Conservation (phyloP, 2,113 vertebrate genomes). For the Tenebrosternarchus preto region DNA sequence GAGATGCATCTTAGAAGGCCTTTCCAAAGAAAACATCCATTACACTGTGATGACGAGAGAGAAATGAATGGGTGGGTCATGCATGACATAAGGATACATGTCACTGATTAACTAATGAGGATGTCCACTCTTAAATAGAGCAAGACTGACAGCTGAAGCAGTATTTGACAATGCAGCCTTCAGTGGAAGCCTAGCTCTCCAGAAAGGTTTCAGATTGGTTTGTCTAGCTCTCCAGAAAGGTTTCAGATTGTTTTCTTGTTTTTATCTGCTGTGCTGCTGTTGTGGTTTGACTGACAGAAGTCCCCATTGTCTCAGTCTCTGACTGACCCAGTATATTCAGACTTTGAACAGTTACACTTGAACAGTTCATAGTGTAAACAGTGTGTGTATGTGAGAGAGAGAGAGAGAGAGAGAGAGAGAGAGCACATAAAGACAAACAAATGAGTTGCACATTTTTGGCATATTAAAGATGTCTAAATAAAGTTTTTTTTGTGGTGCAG, state of each 20-base stretch:
- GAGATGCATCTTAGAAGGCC: background rate
- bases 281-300: background rate
- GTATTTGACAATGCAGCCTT: constrained; percentile 50
- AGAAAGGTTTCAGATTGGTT: background rate
- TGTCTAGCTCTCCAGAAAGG: background rate
- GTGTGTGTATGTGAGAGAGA: too few species aligned
- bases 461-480: too few species aligned
- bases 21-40: too few species aligned
- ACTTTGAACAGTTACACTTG: background rate
- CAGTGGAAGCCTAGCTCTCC: background rate
- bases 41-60: too few species aligned
- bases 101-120: too few species aligned
- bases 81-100: too few species aligned
- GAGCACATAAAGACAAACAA: too few species aligned
- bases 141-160: constrained; percentile 11
- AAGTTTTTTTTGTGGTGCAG: too few species aligned
- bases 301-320: background rate
- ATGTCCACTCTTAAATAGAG: constrained; percentile 62
- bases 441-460: background rate
- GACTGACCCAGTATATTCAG: background rate
- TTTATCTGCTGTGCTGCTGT: background rate
- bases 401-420: too few species aligned
- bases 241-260: background rate
- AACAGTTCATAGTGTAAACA: background rate
- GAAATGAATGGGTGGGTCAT: too few species aligned